Conservation (phyloP, 2,113 vertebrate species). For the Gulo gulo region DNA sequence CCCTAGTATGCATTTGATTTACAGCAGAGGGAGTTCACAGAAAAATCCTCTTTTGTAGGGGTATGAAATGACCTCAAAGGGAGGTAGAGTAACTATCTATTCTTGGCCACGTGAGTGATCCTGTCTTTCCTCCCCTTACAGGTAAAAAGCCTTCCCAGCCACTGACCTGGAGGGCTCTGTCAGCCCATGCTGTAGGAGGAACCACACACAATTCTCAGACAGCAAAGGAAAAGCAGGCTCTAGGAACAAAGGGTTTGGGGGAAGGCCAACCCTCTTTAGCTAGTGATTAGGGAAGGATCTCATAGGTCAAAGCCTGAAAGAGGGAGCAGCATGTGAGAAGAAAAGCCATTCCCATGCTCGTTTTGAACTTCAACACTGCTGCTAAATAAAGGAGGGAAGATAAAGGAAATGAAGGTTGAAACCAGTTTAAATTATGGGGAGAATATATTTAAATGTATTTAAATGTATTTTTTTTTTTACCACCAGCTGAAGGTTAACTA, state of each 20-base stretch:
- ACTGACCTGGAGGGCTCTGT: conserved; percentile 64
- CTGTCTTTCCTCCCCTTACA: not conserved
- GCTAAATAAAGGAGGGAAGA: conserved; percentile 48
- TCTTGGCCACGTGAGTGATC: not conserved
- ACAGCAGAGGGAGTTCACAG: not conserved
- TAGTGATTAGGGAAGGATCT: conserved; percentile 66
- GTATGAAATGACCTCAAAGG: not conserved
- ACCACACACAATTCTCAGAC: conserved; percentile 69
- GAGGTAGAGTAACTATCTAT: not conserved
- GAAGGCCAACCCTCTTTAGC: conserved; percentile 75
- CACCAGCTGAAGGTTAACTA: not conserved
- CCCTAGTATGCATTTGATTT: not conserved
- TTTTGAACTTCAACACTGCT: not conserved
- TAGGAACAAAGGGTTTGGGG: conserved; percentile 76
- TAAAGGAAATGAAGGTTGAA: conserved; percentile 61
- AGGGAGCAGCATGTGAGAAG: conserved; percentile 41
- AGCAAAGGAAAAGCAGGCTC: conserved; percentile 76
- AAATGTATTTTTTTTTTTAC: not conserved
- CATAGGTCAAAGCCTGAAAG: conserved; percentile 15
- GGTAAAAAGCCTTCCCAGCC: conserved; percentile 64
- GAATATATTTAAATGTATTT: not conserved
- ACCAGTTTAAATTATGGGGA: conserved; percentile 40
- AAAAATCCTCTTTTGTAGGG: not conserved
- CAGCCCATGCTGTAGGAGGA: conserved; percentile 66
- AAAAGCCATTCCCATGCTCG: conserved; percentile 40